Evolutionary conservation across 2,888 invertebrate genomes (phyloP).

Genomic region (Bellardia bayeri): DNA sequence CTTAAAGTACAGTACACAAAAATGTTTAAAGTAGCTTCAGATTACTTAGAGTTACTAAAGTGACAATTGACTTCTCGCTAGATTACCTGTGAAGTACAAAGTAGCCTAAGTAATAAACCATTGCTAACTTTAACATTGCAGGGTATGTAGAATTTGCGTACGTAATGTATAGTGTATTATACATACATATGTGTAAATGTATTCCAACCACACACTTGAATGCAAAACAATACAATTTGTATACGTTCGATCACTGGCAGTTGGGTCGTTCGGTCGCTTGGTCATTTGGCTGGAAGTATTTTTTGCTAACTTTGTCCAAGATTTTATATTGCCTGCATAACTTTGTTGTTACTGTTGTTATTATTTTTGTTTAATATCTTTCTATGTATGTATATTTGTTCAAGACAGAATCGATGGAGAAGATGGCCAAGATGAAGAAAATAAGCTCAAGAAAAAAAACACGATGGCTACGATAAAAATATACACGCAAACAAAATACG

Average conservation of each 20-base stretch:
- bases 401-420: not conserved
- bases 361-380: not conserved
- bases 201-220: not conserved
- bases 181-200: slow-evolving; percentile 12
- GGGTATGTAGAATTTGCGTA: not conserved
- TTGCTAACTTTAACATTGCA: not conserved
- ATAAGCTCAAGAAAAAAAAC: slow-evolving; percentile 12
- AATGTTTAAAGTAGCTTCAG: no score
- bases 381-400: slow-evolving; percentile 18
- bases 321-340: not conserved
- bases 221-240: slow-evolving; percentile 3
- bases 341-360: not conserved
- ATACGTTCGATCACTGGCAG: not conserved
- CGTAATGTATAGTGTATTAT: not conserved
- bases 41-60: no score
- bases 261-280: not conserved
- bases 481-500: not conserved
- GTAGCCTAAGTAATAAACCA: no score
- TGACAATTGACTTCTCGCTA: no score
- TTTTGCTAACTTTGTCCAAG: slow-evolving; percentile 22
- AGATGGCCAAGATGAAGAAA: not conserved
- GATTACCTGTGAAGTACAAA: no score
- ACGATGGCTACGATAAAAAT: not conserved
- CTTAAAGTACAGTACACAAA: no score
- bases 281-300: not conserved